Base-by-base conservation (phyloP, 2,888 invertebrate genomes). In the Amphipyra berbera region DNA sequence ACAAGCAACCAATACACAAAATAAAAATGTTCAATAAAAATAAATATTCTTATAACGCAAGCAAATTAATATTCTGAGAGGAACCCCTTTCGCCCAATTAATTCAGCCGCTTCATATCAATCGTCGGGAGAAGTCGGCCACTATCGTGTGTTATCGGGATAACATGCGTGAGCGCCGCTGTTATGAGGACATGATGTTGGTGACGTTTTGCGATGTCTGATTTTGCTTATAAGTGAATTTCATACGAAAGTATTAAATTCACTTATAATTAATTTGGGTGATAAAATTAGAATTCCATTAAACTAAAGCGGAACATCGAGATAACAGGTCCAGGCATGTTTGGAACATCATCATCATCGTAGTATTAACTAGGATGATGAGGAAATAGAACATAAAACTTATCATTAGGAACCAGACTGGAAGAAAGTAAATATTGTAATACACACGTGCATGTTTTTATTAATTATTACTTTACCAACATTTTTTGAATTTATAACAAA, bases 11-110 rank as follows among this genome's bases (percentile, higher is more conserved):
- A 63, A 78, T 65, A 73, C 57, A 59, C 62, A 58, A 65, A 59
- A 72, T 44, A 68, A 74, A 50, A 62, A 54, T 61, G 54, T 73
- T 79, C 79, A 68, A 74, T 79, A 73, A 82, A 77, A 72, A 73
- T 71, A 57, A 62, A 61, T 59, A 61, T 55, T 45, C 61, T 75
- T 62, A 45, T 55, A 73, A 67, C 53, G 33, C 58, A 62, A 58
- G 56, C 62, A 67, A 76, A 81, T 79, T 75, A 72, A 71, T 73
- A 66, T 73, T 61, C 46, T 50, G 57, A 61, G 50, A 55, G 13
- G 37, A 58, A 73, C 65, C 64, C 38, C 48, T 65, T 68, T 66
- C 52, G 53, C 45, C 45, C 63, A 69, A 80, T 82, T 78, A 73
- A 75, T 77, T 62, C 35, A 52, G 67, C 44, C 61, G 67, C 48